Percentiles rank a stretch among this genome's conserved stretches.
These are phyloP conservation scores for Chondrilla cf. caribensis DNA, from an alignment of 37 sponge, comb jelly and placozoan genomes.

Conservation along the genomic window DNA sequence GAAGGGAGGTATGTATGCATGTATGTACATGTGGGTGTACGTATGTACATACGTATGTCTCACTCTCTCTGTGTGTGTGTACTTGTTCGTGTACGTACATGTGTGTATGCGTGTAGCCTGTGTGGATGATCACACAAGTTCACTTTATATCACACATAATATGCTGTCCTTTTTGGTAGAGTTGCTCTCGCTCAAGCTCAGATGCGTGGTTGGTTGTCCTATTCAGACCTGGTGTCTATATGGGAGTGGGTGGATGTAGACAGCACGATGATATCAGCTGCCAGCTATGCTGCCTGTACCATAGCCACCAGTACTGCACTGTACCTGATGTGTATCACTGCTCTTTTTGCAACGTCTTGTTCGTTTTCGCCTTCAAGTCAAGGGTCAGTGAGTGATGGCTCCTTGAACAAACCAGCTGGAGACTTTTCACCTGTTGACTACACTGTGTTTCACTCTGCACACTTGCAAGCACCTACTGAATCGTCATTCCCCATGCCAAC, in stretches of 20 bases:
- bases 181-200: conserved; percentile 43
- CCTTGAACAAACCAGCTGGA: background rate
- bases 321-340: conserved; percentile 64
- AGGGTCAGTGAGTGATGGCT: background rate
- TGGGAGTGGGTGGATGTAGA: conserved; percentile 58
- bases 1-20: conserved; percentile 51
- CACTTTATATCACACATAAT: too few species aligned
- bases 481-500: too few species aligned
- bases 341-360: conserved; percentile 48
- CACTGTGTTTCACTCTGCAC: background rate
- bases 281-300: conserved; percentile 35
- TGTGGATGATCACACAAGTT: too few species aligned
- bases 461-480: background rate
- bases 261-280: conserved; percentile 31
- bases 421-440: conserved; percentile 20
- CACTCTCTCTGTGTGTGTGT: too few species aligned
- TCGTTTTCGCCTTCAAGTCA: background rate
- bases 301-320: conserved; percentile 39
- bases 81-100: too few species aligned
- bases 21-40: background rate
- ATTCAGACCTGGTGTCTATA: conserved; percentile 60
- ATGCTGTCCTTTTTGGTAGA: too few species aligned
- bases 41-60: background rate
- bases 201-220: conserved; percentile 61
- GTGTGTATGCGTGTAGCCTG: too few species aligned